A percentile compares a stretch with the other conserved stretches of the same genome.
phyloP scores from a whole-genome alignment of 2,888 invertebrate species.

The Drosophila dives region DNA sequence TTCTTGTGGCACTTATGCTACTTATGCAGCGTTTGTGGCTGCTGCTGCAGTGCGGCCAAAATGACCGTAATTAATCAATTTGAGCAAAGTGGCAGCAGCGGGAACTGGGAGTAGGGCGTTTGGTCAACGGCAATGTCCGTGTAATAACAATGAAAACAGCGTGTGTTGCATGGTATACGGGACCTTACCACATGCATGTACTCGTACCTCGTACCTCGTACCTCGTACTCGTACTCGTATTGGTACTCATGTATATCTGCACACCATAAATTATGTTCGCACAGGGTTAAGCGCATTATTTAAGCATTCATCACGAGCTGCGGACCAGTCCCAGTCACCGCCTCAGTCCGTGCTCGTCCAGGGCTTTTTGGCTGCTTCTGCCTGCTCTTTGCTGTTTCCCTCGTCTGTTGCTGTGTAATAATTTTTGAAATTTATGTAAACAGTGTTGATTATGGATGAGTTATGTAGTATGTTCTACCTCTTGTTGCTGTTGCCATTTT shows the following conservation, averaged over 20 bases:
- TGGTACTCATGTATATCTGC: slow-evolving; percentile 73
- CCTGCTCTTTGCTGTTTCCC: slow-evolving; percentile 17
- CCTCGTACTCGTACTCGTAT: slow-evolving; percentile 36
- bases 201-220: slow-evolving; percentile 34
- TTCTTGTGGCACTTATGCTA: slow-evolving; percentile 75
- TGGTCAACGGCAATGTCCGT: slow-evolving; percentile 74
- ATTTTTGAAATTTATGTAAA: slow-evolving; percentile 80
- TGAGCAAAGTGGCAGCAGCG: slow-evolving; percentile 71
- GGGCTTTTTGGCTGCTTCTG: slow-evolving; percentile 23
- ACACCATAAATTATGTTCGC: slow-evolving; percentile 84
- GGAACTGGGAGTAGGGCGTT: slow-evolving; percentile 38
- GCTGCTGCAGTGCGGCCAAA: slow-evolving; percentile 43
- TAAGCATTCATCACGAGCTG: slow-evolving; percentile 78
- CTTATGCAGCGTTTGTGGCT: slow-evolving; percentile 63
- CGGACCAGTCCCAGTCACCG: slow-evolving; percentile 26
- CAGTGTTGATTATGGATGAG: slow-evolving; percentile 81
- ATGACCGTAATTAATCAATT: slow-evolving; percentile 82
- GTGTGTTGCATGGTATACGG: slow-evolving; percentile 53
- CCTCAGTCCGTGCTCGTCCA: slow-evolving; percentile 6
- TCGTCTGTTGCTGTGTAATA: slow-evolving; percentile 69
- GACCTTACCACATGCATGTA: slow-evolving; percentile 8
- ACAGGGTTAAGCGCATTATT: slow-evolving; percentile 82
- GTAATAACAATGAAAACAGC: slow-evolving; percentile 79
- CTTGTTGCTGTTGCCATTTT: slow-evolving; percentile 63
- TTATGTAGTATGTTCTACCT: slow-evolving; percentile 75